These are phyloP conservation scores for Grus americana DNA, from an alignment of 2,113 vertebrate genomes.

Conservation along the genomic window DNA sequence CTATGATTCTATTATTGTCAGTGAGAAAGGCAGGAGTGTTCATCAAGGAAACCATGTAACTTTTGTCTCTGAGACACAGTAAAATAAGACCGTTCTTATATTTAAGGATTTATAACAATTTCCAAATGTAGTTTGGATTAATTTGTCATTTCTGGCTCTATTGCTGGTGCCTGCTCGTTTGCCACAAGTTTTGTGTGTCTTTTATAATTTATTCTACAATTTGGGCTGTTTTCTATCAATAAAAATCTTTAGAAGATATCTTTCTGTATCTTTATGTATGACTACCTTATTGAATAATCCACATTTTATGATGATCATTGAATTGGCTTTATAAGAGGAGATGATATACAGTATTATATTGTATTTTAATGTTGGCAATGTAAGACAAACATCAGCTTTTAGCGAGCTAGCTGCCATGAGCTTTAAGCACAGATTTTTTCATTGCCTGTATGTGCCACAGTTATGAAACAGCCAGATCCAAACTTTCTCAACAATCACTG, in stretches of 20 bases:
- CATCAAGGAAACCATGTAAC: not conserved
- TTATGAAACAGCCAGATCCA: not conserved
- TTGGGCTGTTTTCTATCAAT: not conserved
- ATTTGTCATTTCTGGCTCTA: not conserved
- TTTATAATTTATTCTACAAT: not conserved
- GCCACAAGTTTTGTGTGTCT: not conserved
- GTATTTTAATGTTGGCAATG: not conserved
- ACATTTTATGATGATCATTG: not conserved
- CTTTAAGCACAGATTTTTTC: not conserved
- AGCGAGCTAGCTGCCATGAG: not conserved
- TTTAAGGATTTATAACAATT: not conserved
- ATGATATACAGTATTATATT: not conserved
- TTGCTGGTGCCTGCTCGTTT: not conserved
- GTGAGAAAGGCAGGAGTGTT: not conserved
- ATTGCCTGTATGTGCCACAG: not conserved
- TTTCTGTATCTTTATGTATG: not conserved
- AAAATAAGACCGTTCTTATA: not conserved
- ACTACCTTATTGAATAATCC: not conserved
- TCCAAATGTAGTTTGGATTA: not conserved
- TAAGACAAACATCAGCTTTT: not conserved
- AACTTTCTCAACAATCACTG: fast-evolving
- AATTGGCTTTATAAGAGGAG: not conserved
- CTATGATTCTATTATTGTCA: not conserved
- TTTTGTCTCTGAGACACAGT: not conserved
- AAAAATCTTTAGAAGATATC: not conserved